These are phyloP conservation scores for Kryptolebias marmoratus DNA, from an alignment of 2,113 vertebrate genomes.

Conservation along the genomic window DNA sequence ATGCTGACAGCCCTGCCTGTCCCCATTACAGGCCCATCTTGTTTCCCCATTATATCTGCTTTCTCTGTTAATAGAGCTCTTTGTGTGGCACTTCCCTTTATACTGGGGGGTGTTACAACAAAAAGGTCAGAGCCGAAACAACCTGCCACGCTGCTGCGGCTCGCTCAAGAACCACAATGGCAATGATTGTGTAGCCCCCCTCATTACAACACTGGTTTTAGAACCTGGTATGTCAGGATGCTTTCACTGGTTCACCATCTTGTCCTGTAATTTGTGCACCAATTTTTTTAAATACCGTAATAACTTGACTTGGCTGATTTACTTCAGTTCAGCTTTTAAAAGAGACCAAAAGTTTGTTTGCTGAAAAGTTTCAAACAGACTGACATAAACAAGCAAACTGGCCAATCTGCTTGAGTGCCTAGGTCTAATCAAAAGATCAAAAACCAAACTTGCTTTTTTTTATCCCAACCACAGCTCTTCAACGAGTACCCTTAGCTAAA, in stretches of 20 bases:
- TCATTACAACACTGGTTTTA: constrained; percentile 26
- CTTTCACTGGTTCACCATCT: neutral
- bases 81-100: constrained; percentile 76
- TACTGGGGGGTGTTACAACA: constrained; percentile 67
- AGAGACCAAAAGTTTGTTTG: neutral
- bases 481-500: too few relatives aligned
- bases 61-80: constrained; percentile 78
- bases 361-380: too few relatives aligned
- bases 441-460: too few relatives aligned
- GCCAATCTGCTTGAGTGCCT: too few relatives aligned
- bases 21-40: constrained; percentile 79
- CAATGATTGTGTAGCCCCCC: constrained; percentile 6
- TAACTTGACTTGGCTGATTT: neutral
- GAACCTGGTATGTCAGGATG: neutral
- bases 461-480: too few relatives aligned
- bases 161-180: constrained; percentile 25
- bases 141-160: constrained; percentile 50
- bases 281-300: neutral
- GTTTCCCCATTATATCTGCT: constrained; percentile 78
- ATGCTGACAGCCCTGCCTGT: constrained; percentile 75
- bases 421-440: too few relatives aligned
- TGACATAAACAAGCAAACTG: too few relatives aligned
- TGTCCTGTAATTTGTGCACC: neutral
- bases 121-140: constrained; percentile 72
- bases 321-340: neutral